Base-by-base conservation (phyloP, 2,113 vertebrate species). In the Indicator indicator region DNA sequence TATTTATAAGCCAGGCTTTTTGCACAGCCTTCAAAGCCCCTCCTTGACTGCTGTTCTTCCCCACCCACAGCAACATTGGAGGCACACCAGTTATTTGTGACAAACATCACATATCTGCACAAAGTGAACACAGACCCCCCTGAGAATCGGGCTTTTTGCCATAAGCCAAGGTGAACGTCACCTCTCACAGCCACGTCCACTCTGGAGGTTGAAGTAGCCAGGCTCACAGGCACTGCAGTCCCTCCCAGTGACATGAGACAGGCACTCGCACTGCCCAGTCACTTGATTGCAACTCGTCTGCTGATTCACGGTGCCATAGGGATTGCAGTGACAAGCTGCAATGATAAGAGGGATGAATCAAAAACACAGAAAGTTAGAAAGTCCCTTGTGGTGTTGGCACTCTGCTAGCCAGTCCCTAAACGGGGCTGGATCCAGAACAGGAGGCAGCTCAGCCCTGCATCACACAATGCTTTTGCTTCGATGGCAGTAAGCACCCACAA, bases 181-280 rank as follows among this genome's bases (percentile, higher is more conserved):
- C 99, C 98, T 97, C 92, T 99, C 97, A 36, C 99, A 99, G 97
- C 99, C 99, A 2, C 64, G 96, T 30, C 98, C 97, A 0, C 99
- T 99, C 91, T 97, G 98, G 62, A 99, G 97, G 97, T 99, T 99
- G 98, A 98, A 99, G 97, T 98, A 99, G 16, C 99, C 99, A 2
- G 98, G 98, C 74, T 98, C 96, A 11, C 99, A 99, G 36, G 97
- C 95, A 5, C 98, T 97, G 72, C 99, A 99, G 98, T 99, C 99
- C 10, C 99, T 97, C 80, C 98, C 98, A 0, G 95, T 97, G 81
- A 99, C 99, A 0, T 99, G 98, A 17, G 98, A 96, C 24, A 99
- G 97, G 92, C 99, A 99, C 56, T 97, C 97, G 1, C 99, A 99
- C 93, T 99, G 99, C 24, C 99, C 99, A 0, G 99, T 99, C 94